Evolutionary conservation across 2,888 invertebrate species (phyloP), one percentile per base, ranked within the genome.

Genomic region (Hedya salicella): DNA sequence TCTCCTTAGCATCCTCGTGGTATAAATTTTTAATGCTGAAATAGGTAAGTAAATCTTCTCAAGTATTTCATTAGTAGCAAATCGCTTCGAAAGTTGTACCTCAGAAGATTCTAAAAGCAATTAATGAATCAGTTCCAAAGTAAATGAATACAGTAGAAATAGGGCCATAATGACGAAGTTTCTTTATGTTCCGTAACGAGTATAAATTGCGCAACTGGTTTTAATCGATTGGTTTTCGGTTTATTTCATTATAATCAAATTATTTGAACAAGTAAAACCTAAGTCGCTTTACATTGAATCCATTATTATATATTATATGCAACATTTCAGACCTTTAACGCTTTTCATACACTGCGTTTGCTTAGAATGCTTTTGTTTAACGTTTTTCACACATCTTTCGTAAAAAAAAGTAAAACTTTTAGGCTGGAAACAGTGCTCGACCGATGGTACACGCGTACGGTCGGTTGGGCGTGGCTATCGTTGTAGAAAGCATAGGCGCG

Each of bases 101-200:
- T 42, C 48, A 66, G 66, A 60, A 64, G 52, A 68, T 53, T 67
- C 63, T 60, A 17, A 63, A 63, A 64, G 53, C 64, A 65, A 68
- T 59, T 65, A 68, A 65, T 52, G 64, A 68, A 68, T 65, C 60
- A 61, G 54, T 68, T 54, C 8, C 67, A 50, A 67, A 62, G 62
- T 67, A 49, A 66, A 54, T 53, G 48, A 61, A 66, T 61, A 62
- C 48, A 62, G 44, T 62, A 67, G 64, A 42, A 64, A 48, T 61
- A 54, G 36, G 63, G 46, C 42, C 49, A 46, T 62, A 61, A 68
- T 68, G 56, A 61, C 56, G 30, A 65, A 68, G 68, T 68, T 68
- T 64, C 64, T 68, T 64, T 68, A 60, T 63, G 19, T 63, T 52
- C 39, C 32, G 46, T 32, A n/a, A 44, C n/a, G 54, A 49, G 46